These are phyloP conservation scores for Sebastes nivosus DNA, from an alignment of 2,797 vertebrate genomes.

Conservation along the genomic window DNA sequence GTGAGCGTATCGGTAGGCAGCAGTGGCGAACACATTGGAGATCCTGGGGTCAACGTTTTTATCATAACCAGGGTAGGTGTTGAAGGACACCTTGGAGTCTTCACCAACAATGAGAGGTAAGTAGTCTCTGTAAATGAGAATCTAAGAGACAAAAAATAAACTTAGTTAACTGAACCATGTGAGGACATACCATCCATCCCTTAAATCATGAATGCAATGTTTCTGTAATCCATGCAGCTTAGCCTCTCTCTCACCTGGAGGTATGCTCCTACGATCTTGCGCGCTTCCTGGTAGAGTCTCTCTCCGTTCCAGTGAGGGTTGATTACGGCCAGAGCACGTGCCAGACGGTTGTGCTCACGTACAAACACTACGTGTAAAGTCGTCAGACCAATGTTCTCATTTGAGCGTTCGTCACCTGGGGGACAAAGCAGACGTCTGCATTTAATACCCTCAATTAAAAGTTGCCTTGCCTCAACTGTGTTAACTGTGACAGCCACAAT, in stretches of 20 bases:
- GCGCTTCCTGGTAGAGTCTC: constrained; percentile 87
- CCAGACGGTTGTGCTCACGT: constrained; percentile 90
- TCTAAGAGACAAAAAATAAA: constrained; percentile 28
- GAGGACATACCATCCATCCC: background rate
- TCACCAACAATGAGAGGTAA: constrained; percentile 84
- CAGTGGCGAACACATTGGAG: constrained; percentile 86
- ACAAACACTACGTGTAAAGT: constrained; percentile 86
- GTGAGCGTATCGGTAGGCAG: constrained; percentile 89
- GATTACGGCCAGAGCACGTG: constrained; percentile 68
- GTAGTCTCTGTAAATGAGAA: constrained; percentile 86
- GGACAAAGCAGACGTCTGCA: background rate
- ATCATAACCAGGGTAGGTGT: constrained; percentile 77
- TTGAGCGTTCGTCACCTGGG: constrained; percentile 81
- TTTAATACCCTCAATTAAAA: background rate
- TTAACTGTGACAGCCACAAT: background rate
- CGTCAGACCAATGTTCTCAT: constrained; percentile 84
- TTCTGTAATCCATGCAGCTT: background rate
- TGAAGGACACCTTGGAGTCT: constrained; percentile 68
- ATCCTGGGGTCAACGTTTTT: constrained; percentile 83
- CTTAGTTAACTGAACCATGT: background rate
- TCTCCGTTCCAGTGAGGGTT: constrained; percentile 89
- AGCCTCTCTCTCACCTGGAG: constrained; percentile 79
- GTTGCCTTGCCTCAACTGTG: background rate
- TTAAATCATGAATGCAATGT: background rate
- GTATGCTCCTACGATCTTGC: constrained; percentile 86